A percentile compares a stretch with the other conserved stretches of the same genome.
Conservation (phyloP, 2,797 vertebrate species). For the Caiman crocodilus region DNA sequence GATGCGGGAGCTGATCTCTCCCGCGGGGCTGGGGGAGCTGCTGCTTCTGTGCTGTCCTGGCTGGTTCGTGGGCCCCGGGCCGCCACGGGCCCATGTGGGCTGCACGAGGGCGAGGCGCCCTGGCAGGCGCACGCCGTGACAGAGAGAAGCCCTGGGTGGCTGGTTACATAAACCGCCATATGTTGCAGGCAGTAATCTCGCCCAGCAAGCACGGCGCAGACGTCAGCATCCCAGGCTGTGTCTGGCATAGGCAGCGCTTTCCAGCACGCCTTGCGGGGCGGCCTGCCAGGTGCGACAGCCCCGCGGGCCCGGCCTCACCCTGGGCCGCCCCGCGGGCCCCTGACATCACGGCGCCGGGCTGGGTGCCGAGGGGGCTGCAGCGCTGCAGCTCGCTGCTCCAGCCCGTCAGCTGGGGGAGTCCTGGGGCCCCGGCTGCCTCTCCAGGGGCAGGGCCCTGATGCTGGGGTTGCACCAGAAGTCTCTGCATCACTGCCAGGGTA, state of each 20-base stretch:
- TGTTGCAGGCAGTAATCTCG: neutral
- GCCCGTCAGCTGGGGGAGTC: neutral
- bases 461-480: no score
- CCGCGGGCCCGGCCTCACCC: neutral
- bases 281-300: neutral
- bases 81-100: no score
- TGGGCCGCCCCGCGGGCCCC: no score
- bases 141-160: neutral
- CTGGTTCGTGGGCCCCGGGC: no score
- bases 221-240: neutral
- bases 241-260: neutral
- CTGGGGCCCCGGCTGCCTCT: neutral
- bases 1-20: neutral
- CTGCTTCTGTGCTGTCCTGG: no score
- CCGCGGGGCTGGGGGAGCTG: no score
- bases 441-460: neutral
- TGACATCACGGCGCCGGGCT: no score
- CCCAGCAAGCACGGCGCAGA: neutral
- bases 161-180: neutral
- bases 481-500: no score
- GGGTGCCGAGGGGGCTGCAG: no score
- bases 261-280: neutral
- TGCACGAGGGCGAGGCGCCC: neutral
- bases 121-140: neutral
- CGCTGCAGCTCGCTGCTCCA: neutral